Percentiles rank a stretch among this genome's conserved stretches.
phyloP scores from a whole-genome alignment of 2,113 vertebrate species.

The Epinephelus moara region DNA sequence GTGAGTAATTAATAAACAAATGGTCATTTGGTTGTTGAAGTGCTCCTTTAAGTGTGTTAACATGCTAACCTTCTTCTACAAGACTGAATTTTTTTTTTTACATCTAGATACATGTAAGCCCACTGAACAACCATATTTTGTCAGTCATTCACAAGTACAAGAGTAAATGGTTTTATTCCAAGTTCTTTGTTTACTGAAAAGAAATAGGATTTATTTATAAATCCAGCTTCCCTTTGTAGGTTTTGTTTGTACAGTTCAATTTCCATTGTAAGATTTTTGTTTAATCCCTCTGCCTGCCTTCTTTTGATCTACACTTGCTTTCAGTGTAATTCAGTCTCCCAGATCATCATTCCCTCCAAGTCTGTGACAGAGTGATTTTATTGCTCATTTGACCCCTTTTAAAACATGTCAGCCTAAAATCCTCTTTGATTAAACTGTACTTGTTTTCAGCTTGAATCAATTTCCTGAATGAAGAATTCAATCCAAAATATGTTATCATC shows the following conservation, averaged over 20 bases:
- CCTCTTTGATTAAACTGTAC: conserved; percentile 38
- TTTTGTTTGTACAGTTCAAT: conserved; percentile 15
- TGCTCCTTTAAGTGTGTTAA: not conserved
- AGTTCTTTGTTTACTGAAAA: conserved; percentile 30
- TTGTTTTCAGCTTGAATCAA: conserved; percentile 40
- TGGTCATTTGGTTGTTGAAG: no score
- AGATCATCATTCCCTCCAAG: conserved; percentile 11
- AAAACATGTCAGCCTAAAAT: conserved; percentile 7
- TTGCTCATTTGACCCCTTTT: conserved; percentile 38
- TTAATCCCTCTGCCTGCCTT: conserved; percentile 27
- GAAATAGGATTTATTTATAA: conserved; percentile 27
- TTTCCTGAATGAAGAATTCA: conserved; percentile 50
- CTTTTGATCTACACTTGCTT: conserved; percentile 21
- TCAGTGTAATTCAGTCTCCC: conserved; percentile 34
- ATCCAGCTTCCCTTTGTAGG: conserved; percentile 23
- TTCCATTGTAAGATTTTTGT: conserved; percentile 4
- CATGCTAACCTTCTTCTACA: not conserved
- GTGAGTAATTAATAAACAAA: no score
- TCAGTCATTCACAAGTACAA: not conserved
- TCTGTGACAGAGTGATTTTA: conserved; percentile 25
- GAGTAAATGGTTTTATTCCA: conserved; percentile 24
- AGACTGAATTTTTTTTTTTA: not conserved
- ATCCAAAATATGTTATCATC: conserved; percentile 24
- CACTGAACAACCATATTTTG: not conserved
- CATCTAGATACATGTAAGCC: not conserved